Conservation (phyloP, 2,888 invertebrate genomes). For the Anoplius nigerrimus region DNA sequence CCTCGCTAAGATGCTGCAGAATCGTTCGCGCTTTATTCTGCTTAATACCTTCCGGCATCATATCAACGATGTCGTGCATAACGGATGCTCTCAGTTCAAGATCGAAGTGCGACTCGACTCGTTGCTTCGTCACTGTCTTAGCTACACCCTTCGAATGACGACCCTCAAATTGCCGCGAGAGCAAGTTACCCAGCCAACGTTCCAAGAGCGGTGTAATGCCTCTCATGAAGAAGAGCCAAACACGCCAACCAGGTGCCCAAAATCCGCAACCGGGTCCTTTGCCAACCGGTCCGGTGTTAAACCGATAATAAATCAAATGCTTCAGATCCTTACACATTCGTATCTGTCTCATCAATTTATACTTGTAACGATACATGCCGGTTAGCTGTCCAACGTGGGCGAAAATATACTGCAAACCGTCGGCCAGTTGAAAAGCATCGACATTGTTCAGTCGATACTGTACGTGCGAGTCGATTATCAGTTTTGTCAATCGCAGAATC, state of each 20-base stretch:
- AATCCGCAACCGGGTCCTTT: slow-evolving; percentile 99
- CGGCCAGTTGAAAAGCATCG: slow-evolving; percentile 98
- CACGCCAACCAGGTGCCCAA: slow-evolving; percentile 99
- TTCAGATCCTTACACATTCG: slow-evolving; percentile 99
- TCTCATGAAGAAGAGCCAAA: slow-evolving; percentile 99
- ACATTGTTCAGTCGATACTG: slow-evolving; percentile 99
- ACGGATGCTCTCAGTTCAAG: slow-evolving; percentile 97
- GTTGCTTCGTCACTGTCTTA: slow-evolving; percentile 99
- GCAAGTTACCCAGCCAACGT: slow-evolving; percentile 98
- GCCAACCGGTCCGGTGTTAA: slow-evolving; percentile 98
- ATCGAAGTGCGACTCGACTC: slow-evolving; percentile 99
- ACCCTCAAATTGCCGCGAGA: slow-evolving; percentile 99
- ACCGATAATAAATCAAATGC: slow-evolving; percentile 98
- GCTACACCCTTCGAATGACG: slow-evolving; percentile 99
- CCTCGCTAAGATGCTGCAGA: slow-evolving; percentile 98
- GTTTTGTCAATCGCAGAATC: slow-evolving; percentile 97
- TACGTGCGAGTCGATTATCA: slow-evolving; percentile 99
- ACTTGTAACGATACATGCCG: slow-evolving; percentile 99
- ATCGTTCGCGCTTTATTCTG: slow-evolving; percentile 99
- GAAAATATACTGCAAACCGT: slow-evolving; percentile 99
- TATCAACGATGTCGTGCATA: slow-evolving; percentile 99
- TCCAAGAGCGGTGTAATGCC: slow-evolving; percentile 98
- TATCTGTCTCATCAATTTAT: slow-evolving; percentile 98
- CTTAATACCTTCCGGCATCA: slow-evolving; percentile 99
- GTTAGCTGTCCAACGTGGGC: slow-evolving; percentile 99